A percentile compares a stretch with the other conserved stretches of the same genome.
These are phyloP conservation scores for Microtus ochrogaster DNA, from an alignment of 2,113 vertebrate genomes.

Conservation along the genomic window DNA sequence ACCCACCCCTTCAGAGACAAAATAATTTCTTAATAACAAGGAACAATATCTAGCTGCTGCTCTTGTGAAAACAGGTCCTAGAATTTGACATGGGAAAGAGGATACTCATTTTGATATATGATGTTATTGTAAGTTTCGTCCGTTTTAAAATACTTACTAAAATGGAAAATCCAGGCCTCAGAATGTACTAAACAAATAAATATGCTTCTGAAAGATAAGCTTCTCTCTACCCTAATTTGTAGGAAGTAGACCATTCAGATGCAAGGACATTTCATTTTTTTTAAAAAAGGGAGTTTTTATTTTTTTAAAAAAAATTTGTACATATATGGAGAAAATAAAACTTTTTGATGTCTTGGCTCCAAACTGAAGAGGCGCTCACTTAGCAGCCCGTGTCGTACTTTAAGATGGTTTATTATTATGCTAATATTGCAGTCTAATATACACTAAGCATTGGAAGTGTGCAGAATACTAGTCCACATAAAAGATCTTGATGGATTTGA, in stretches of 20 bases:
- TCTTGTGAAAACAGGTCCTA: constrained; percentile 39
- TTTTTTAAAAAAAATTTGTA: neutral
- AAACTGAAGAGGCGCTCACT: constrained; percentile 65
- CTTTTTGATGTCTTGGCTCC: constrained; percentile 69
- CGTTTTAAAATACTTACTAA: constrained; percentile 59
- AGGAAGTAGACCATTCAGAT: constrained; percentile 21
- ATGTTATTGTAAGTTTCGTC: constrained; percentile 61
- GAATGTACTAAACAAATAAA: constrained; percentile 50
- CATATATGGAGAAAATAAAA: constrained; percentile 71
- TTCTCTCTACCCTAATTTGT: constrained; percentile 15
- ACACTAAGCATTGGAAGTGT: constrained; percentile 69
- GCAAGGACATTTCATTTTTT: constrained; percentile 49
- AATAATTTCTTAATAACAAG: constrained; percentile 38
- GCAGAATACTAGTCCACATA: constrained; percentile 69
- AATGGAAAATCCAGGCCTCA: constrained; percentile 48
- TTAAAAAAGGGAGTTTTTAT: neutral
- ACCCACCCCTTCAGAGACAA: constrained; percentile 14
- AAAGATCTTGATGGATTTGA: constrained; percentile 72
- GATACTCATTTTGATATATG: constrained; percentile 63
- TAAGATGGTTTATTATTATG: constrained; percentile 78
- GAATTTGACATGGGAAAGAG: constrained; percentile 39
- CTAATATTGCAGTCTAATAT: constrained; percentile 78
- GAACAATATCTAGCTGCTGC: neutral
- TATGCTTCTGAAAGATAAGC: neutral
- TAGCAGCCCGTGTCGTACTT: constrained; percentile 64